Base-by-base conservation (phyloP, 2,888 invertebrate genomes). In the Hypena proboscidalis region DNA sequence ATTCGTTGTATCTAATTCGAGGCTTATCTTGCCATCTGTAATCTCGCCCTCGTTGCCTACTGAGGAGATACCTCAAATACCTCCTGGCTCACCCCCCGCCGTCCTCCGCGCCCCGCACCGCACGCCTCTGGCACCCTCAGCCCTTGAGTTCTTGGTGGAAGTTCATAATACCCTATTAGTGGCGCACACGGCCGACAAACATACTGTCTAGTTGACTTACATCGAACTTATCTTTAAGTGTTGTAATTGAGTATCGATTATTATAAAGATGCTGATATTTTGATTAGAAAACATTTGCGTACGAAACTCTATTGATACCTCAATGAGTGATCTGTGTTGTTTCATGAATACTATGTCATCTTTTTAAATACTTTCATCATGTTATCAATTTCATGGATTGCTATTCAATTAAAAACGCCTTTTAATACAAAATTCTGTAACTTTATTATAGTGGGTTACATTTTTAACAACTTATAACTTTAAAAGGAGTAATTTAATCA, bases 21-120 rank as follows among this genome's bases (percentile, higher is more conserved):
- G 80, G 89, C 83, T 90, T 90, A 89, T 87, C 90, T 80, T 87
- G 87, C 83, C 90, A 89, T 89, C 87, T 85, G 81, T 88, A 89
- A 89, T 89, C 88, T 87, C 83, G 77, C 77, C 70, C 74, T 62
- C 67, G 67, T 74, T 77, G 69, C 77, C 74, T 73, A 73, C 76
- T 72, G 66, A 69, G 70, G 70, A 82, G 80, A 77, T 85, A 79
- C 79, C 81, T 85, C 80, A 73, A 78, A 83, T 82, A 75, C 79
- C 77, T 69, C 72, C 60, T 59, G 65, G 47, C 36, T 50, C 45
- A 60, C 53, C 58, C 42, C 55, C 38, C 65, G 51, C 56, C 6
- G 32, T 49, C 59, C 49, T 39, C 49, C 19, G 57, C 58, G 47
- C 57, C 32, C 55, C 41, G 59, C 57, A 59, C 55, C 50, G 42